Conservation (phyloP, 2,113 vertebrate species). For the Grus americana region DNA sequence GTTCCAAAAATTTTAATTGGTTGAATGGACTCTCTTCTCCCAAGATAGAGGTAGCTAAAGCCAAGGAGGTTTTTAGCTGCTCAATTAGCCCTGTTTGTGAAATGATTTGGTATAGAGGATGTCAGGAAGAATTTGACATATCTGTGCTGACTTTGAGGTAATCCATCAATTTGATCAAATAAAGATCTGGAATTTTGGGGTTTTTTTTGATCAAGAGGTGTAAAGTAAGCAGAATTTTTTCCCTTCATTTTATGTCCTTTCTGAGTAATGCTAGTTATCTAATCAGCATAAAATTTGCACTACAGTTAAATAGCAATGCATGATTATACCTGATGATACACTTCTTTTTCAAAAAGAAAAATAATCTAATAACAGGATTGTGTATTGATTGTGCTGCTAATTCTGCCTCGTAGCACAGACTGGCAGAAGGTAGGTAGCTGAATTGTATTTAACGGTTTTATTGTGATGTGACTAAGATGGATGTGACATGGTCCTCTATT, state of each 20-base stretch:
- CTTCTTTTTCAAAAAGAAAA: constrained; percentile 37
- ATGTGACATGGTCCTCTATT: constrained; percentile 82
- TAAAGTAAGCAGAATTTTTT: not conserved
- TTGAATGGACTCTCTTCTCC: constrained; percentile 12
- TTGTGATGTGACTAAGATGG: constrained; percentile 86
- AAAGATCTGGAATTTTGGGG: not conserved
- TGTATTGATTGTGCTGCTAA: constrained; percentile 63
- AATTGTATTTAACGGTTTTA: constrained; percentile 84
- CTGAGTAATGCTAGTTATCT: constrained; percentile 42
- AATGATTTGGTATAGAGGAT: constrained; percentile 59
- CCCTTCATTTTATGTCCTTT: constrained; percentile 24
- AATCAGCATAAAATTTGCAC: constrained; percentile 33
- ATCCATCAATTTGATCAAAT: constrained; percentile 55
- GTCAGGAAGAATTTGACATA: constrained; percentile 47
- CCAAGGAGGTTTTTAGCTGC: constrained; percentile 48
- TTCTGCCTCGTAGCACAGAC: constrained; percentile 66
- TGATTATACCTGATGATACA: constrained; percentile 62
- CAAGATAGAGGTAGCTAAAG: constrained; percentile 32
- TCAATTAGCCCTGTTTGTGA: constrained; percentile 53
- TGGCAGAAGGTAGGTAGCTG: constrained; percentile 72
- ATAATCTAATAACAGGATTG: constrained; percentile 63
- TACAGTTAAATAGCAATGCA: constrained; percentile 39
- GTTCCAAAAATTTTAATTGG: constrained; percentile 6
- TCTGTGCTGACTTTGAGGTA: constrained; percentile 62
- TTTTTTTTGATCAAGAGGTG: not conserved